Percentiles rank a stretch among this genome's conserved stretches.
Conservation (phyloP, 2,113 vertebrate species). For the Seriola dumerili region DNA sequence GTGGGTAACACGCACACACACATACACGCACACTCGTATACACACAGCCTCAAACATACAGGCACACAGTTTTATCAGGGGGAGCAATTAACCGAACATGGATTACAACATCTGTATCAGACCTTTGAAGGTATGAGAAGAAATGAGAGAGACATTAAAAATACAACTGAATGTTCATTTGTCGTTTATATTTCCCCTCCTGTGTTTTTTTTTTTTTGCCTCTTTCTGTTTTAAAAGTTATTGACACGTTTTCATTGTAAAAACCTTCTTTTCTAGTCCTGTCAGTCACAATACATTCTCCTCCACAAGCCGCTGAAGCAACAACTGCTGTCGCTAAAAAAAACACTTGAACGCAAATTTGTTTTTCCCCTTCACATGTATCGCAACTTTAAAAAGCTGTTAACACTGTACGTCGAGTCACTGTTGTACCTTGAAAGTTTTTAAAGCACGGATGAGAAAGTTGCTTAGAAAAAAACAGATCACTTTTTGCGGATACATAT, state of each 20-base stretch:
- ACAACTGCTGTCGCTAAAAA: background rate
- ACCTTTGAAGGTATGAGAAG: slow-evolving; percentile 46
- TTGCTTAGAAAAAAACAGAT: background rate
- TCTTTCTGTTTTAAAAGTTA: slow-evolving; percentile 12
- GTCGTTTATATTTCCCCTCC: slow-evolving; percentile 20
- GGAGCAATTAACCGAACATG: slow-evolving; percentile 58
- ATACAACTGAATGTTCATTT: slow-evolving; percentile 29
- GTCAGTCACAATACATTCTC: slow-evolving; percentile 43
- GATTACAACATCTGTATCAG: slow-evolving; percentile 60
- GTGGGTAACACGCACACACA: slow-evolving; percentile 29
- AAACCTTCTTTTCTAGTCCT: slow-evolving; percentile 37
- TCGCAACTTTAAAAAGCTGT: background rate
- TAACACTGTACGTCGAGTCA: background rate
- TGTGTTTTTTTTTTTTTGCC: background rate
- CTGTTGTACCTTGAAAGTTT: slow-evolving; percentile 22
- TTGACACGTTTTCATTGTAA: slow-evolving; percentile 26
- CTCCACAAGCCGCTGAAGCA: background rate
- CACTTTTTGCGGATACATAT: slow-evolving; percentile 10
- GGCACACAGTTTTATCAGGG: slow-evolving; percentile 54
- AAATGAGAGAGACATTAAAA: slow-evolving; percentile 64
- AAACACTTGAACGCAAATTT: background rate
- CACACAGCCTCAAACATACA: slow-evolving; percentile 24
- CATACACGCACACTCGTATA: slow-evolving; percentile 5
- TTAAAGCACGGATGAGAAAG: slow-evolving; percentile 27
- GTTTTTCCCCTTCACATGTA: rapidly evolving